Evolutionary conservation across 2,888 invertebrate genomes (phyloP).

Genomic region (Nysson spinosus): DNA sequence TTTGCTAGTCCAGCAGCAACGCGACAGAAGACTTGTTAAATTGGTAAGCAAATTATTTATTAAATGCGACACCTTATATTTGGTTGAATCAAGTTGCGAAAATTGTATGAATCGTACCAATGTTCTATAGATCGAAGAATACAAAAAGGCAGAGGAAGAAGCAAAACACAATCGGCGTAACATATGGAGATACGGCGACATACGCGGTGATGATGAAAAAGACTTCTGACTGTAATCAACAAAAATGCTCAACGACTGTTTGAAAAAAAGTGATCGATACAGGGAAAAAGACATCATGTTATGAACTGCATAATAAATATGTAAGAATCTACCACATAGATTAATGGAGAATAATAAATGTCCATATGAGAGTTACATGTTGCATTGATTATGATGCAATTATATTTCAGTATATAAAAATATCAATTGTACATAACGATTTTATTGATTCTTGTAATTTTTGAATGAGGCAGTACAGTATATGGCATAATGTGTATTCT

Average conservation of each 20-base stretch:
- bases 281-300: conserved; percentile 62
- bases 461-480: conserved; percentile 26
- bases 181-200: conserved; percentile 99
- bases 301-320: conserved; percentile 60
- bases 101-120: conserved; percentile 1
- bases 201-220: conserved; percentile 94
- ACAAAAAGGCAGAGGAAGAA: conserved; percentile 89
- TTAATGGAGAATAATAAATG: conserved; percentile 60
- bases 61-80: background rate
- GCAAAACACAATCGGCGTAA: conserved; percentile 92
- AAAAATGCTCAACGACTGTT: conserved; percentile 43
- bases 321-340: conserved; percentile 60
- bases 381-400: conserved; percentile 52
- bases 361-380: conserved; percentile 56
- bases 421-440: conserved; percentile 59
- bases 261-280: conserved; percentile 46
- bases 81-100: background rate
- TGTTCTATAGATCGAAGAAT: conserved; percentile 83
- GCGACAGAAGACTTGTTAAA: conserved; percentile 89
- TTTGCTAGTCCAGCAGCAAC: conserved; percentile 87
- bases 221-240: conserved; percentile 75
- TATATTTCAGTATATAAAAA: conserved; percentile 53
- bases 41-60: conserved; percentile 79
- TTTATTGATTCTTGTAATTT: conserved; percentile 54
- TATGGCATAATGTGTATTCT: conserved; percentile 43